Base-by-base conservation (phyloP, 2,888 invertebrate species). In the Laothoe populi region DNA sequence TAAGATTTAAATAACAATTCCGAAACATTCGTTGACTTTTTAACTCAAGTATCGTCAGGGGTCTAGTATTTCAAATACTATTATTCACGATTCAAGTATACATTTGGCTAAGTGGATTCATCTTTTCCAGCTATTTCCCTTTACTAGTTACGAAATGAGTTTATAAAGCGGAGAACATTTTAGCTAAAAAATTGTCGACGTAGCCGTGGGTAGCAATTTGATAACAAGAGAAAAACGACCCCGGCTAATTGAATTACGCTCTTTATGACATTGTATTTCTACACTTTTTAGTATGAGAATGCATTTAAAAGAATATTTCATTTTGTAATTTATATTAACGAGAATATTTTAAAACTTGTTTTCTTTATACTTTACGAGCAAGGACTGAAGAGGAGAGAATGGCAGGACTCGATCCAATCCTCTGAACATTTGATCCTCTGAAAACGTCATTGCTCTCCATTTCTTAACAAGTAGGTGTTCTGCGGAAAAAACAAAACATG, bases 151-250 rank as follows among this genome's bases (percentile, higher is more conserved):
- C 35, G 11, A 31, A 53, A 53, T 19, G 35, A 53, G 53, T 53
- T 53, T 53, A 53, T 53, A 53, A 53, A 53, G 35, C 35, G 53
- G 35, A 35, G 53, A 53, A 53, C 53, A 35, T 53, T 53, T 53
- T 53, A 11, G 35, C 1, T 19, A 53, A 35, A 49, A 53, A 53
- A 35, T 53, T 53, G 53, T 53, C 53, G 26, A 59, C 42, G 62
- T 44, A n/a, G 26, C 42, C 23, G 59, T 57, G 24, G n/a, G n/a
- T n/a, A n/a, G 60, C 57, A 64, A 64, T 64, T 64, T 53, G 53
- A 64, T 62, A 64, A 59, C 61, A 57, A 59, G 38, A 48, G 61
- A 63, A 62, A 63, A 64, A 26, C 38, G 45, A 31, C 48, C 35
- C 48, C 35, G 10, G 59, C 42, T 64, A 64, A 64, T 64, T 62